phyloP scores from a whole-genome alignment of 1,140 invertebrate genomes.

The Sarcophaga bullata region DNA sequence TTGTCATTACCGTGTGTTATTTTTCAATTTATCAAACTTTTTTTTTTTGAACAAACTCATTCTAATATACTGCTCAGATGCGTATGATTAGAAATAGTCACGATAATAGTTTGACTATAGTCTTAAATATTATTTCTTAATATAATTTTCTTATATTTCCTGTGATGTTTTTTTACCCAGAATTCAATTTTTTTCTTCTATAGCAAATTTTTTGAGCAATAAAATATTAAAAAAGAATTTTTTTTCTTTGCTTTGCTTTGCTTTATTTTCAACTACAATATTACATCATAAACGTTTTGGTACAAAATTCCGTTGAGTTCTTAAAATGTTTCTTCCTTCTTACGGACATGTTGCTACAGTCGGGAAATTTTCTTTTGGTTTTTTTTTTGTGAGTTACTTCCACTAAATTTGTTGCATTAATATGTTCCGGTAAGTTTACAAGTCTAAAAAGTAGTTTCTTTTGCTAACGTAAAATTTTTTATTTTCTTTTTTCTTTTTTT shows the following conservation, averaged over 20 bases:
- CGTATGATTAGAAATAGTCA: too few relatives aligned
- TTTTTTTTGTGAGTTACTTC: slow-evolving; percentile 1
- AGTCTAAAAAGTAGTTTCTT: background rate
- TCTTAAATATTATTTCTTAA: background rate
- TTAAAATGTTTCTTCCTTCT: background rate
- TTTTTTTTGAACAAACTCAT: background rate
- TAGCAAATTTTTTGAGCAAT: background rate
- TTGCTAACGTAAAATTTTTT: background rate
- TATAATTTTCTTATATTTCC: too few relatives aligned
- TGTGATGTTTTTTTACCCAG: too few relatives aligned
- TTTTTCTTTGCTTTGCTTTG: background rate
- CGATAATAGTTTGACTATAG: too few relatives aligned
- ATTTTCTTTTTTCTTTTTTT: too few relatives aligned
- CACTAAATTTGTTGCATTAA: slow-evolving; percentile 26
- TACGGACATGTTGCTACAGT: too few relatives aligned
- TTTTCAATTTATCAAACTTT: slow-evolving; percentile 16
- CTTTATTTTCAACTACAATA: background rate
- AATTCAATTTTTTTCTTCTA: background rate
- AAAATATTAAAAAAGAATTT: background rate
- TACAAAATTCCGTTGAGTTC: background rate
- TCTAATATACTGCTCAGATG: too few relatives aligned
- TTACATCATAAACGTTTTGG: background rate
- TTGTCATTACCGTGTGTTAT: background rate
- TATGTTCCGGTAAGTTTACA: slow-evolving; percentile 7
- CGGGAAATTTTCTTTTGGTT: background rate